These are phyloP conservation scores for Hyles vespertilio DNA, from an alignment of 1,140 invertebrate genomes.

Conservation along the genomic window DNA sequence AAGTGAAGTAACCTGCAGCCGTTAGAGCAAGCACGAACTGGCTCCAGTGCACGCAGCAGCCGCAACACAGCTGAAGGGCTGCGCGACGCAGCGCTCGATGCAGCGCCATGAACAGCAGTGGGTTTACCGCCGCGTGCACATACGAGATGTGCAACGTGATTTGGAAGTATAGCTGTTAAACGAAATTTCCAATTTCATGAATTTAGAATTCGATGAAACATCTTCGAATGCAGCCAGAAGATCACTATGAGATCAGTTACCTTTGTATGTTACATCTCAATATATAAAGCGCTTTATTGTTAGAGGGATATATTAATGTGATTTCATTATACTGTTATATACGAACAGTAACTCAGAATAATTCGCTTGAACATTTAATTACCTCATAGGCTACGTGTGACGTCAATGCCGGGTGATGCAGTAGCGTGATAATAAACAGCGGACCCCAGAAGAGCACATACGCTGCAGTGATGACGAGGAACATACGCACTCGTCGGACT, in stretches of 20 bases:
- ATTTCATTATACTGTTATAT: too few species aligned
- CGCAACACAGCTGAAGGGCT: slow-evolving; percentile 83
- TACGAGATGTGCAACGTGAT: slow-evolving; percentile 92
- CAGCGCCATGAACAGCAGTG: slow-evolving; percentile 86
- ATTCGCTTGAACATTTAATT: slow-evolving; percentile 13
- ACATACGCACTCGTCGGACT: slow-evolving; percentile 88
- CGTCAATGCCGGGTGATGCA: slow-evolving; percentile 84
- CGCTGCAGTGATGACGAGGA: slow-evolving; percentile 88
- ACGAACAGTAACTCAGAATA: too few species aligned
- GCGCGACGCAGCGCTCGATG: slow-evolving; percentile 85
- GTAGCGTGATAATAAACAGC: slow-evolving; percentile 88
- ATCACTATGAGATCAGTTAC: too few species aligned
- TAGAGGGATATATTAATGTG: too few species aligned
- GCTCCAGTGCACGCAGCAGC: slow-evolving; percentile 80
- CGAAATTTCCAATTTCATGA: too few species aligned
- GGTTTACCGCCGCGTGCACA: slow-evolving; percentile 91
- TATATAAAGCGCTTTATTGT: too few species aligned
- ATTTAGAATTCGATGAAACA: too few species aligned
- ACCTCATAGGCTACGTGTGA: slow-evolving; percentile 84
- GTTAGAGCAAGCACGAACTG: slow-evolving; percentile 78
- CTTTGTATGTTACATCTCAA: too few species aligned
- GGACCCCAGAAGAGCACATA: slow-evolving; percentile 94
- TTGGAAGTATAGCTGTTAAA: slow-evolving; percentile 75
- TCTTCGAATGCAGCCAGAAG: too few species aligned
- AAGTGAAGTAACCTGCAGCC: slow-evolving; percentile 56